These are phyloP conservation scores for Scaptomyza parva DNA, from an alignment of 2,888 invertebrate genomes.

Conservation along the genomic window DNA sequence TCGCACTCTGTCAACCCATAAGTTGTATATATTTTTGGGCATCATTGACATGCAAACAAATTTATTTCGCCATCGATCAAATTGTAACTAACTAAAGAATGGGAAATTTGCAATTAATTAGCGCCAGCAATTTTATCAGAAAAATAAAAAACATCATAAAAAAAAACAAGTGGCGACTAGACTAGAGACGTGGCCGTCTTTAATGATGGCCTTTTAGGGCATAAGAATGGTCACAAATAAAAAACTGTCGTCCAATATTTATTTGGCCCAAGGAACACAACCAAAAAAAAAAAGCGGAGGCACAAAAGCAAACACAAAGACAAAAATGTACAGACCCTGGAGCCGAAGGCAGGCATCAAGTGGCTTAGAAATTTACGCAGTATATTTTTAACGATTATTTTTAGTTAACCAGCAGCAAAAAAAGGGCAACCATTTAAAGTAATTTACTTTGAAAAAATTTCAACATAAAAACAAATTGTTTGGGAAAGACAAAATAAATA, in stretches of 20 bases:
- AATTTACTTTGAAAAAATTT: slow-evolving; percentile 2
- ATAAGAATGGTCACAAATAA: slow-evolving; percentile 36
- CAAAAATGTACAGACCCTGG: slow-evolving; percentile 21
- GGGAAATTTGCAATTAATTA: slow-evolving; percentile 74
- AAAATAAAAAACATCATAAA: slow-evolving; percentile 10
- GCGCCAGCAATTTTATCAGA: slow-evolving; percentile 45
- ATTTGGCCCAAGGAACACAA: slow-evolving; percentile 43
- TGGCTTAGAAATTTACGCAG: slow-evolving; percentile 46
- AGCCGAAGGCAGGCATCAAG: slow-evolving; percentile 16
- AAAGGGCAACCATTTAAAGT: neutral
- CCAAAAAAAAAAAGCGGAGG: slow-evolving; percentile 6
- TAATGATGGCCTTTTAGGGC: slow-evolving; percentile 57
- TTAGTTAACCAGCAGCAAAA: slow-evolving; percentile 8
- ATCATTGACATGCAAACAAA: slow-evolving; percentile 44
- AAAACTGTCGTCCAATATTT: slow-evolving; percentile 66
- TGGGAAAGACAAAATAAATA: neutral
- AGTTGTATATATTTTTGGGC: slow-evolving; percentile 15
- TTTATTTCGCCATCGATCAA: slow-evolving; percentile 62
- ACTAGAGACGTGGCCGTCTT: slow-evolving; percentile 59
- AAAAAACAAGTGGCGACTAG: slow-evolving; percentile 35
- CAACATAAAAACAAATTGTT: neutral
- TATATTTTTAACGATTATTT: slow-evolving; percentile 41
- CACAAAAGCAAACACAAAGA: slow-evolving; percentile 20
- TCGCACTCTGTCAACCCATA: neutral
- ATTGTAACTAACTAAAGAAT: slow-evolving; percentile 27